Evolutionary conservation across 92 coral and sea anemone species (phyloP), one percentile per base, ranked within the genome.

Genomic region (Siderastrea radians): DNA sequence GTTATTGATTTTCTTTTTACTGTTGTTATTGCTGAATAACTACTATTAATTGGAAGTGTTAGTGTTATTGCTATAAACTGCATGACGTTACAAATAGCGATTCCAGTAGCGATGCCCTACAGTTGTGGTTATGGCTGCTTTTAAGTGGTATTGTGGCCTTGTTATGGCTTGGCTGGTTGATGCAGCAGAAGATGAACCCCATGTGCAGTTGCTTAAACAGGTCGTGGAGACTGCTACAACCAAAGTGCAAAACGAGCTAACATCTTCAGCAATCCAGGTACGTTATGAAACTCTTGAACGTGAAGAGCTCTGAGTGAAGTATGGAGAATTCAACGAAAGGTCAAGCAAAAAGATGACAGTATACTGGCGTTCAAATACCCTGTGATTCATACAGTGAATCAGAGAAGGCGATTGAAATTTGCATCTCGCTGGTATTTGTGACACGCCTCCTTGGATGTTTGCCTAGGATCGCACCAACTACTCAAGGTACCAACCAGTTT

Each of bases 321-420:
- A 26, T 26, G 38, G 38, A 26, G 38, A 26, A 26, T 26, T 26
- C 38, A 26, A 26, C 38, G 38, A 26, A 26, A 26, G 38, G 38
- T 26, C 38, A 26, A 26, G 38, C 38, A 26, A 26, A 26, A 26
- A 26, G 38, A 26, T 26, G 38, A 26, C 0, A 26, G 38, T 26
- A 26, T 26, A 26, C 38, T 26, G 38, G 38, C 0, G 38, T 26
- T 26, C 38, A 26, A 0, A 26, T 26, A 26, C 38, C 38, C 74
- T 89, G 49, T 49, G 82, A 3, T 85, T 85, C 63, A 81, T 90
- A 50, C 93, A 83, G 49, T 68, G 90, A 90, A 79, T 45, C 57
- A 85, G 86, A 84, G 92, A 89, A 55, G 90, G 90, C n/a, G 90
- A 78, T 79, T 78, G 93, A 86, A 77, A 79, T 46, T 78, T 84